phyloP scores from a whole-genome alignment of 2,113 vertebrate genomes.

The Rallus limicola region DNA sequence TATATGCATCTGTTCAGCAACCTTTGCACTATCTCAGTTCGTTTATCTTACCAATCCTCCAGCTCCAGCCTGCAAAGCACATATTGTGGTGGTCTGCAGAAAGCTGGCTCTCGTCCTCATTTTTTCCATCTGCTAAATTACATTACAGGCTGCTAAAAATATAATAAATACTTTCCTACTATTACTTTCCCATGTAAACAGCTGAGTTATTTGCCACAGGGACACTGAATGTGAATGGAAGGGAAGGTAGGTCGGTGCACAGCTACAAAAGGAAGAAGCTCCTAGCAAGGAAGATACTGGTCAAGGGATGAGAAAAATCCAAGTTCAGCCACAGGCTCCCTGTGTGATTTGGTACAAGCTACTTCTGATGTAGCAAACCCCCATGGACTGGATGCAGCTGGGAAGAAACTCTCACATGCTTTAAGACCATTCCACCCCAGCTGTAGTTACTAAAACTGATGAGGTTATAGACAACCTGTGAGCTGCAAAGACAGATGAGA shows the following conservation, averaged over 20 bases:
- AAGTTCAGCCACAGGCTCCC: neutral
- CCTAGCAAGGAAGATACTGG: neutral
- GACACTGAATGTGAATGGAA: neutral
- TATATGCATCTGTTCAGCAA: neutral
- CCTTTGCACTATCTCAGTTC: neutral
- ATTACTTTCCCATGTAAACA: slow-evolving; percentile 7
- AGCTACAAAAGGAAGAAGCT: neutral
- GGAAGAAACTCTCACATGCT: neutral
- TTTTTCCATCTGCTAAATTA: slow-evolving; percentile 33
- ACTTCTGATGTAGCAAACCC: neutral
- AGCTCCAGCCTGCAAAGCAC: neutral
- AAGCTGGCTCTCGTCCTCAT: neutral
- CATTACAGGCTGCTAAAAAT: slow-evolving; percentile 23
- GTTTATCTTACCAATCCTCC: neutral
- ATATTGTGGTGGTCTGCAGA: neutral
- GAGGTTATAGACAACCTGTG: neutral
- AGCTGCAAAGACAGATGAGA: neutral
- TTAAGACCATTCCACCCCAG: neutral
- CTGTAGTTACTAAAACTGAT: neutral
- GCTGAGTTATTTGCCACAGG: neutral
- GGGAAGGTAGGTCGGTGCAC: neutral
- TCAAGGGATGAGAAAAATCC: neutral
- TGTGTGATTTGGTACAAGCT: neutral
- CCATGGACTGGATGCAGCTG: neutral
- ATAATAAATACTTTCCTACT: slow-evolving; percentile 16